Evolutionary conservation across 2,888 invertebrate species (phyloP), one percentile per base, ranked within the genome.

Genomic region (Sylvicola cinctus): DNA sequence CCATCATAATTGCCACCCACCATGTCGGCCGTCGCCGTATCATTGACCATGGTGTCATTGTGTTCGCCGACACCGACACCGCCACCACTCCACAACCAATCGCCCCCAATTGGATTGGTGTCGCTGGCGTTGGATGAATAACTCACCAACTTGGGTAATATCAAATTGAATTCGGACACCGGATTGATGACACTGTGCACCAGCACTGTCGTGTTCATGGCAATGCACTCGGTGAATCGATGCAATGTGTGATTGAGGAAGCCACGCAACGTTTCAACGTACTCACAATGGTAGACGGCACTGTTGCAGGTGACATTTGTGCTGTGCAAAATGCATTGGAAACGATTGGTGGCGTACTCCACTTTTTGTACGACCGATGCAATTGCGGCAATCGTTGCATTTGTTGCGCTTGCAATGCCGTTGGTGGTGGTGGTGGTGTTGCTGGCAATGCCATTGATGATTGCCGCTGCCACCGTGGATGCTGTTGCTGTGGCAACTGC

Each of bases 121-220:
- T n/a, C 16, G 15, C 15, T 27, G 8, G 12, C 8, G 16, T 26
- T 27, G 7, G 13, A n/a, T 11, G 13, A 11, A 28, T 12, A 10
- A 37, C 40, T 40, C 33, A 42, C 41, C 34, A 41, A 38, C 39
- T 46, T 45, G 38, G 45, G 48, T 37, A 52, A 45, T 41, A 49
- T 45, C 44, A 56, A 44, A 41, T 50, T 46, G 39, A 56, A 54
- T 45, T 54, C 49, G 40, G 44, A 42, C 34, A 53, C 46, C 35
- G 57, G 53, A 44, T 47, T 46, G 34, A 43, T 38, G 32, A 46
- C 35, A 42, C 45, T 40, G 40, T 44, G 43, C 32, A 47, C 45
- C 38, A 51, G 39, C 20, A 57, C 17, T 38, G 50, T 46, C 33
- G 49, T 43, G n/a, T n/a, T 28, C 38, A 47, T 46, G 39, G 49